Evolutionary conservation across 2,113 vertebrate genomes (phyloP).

Genomic region (Columbina picui): DNA sequence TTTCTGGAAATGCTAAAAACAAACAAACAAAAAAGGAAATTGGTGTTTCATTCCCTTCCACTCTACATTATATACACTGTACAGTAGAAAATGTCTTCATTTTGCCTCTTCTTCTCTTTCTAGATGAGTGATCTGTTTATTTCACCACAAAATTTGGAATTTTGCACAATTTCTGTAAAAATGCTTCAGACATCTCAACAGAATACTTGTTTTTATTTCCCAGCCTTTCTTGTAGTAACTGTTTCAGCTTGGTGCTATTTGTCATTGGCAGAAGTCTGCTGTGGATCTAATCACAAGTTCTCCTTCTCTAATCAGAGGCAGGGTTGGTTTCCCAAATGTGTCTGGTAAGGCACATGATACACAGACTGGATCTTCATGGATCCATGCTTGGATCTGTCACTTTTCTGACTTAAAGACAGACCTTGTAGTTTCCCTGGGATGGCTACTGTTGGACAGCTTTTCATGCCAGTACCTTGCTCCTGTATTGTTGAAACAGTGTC

Average conservation of each 20-base stretch:
- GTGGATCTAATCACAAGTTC: neutral
- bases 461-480: neutral
- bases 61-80: neutral
- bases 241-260: neutral
- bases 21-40: neutral
- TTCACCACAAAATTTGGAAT: neutral
- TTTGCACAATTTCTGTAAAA: neutral
- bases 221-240: neutral
- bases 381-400: neutral
- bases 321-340: neutral
- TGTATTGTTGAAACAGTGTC: neutral
- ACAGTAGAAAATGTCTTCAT: neutral
- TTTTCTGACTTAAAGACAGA: neutral
- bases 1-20: neutral
- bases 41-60: neutral
- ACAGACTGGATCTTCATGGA: neutral
- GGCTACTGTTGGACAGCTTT: neutral
- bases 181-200: neutral
- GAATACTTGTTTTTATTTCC: neutral
- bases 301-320: neutral
- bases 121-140: neutral
- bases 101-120: neutral
- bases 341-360: neutral
- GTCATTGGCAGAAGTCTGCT: neutral
- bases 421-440: accelerated